Conservation (phyloP, 2,888 invertebrate species). For the Deroplatys truncata region DNA sequence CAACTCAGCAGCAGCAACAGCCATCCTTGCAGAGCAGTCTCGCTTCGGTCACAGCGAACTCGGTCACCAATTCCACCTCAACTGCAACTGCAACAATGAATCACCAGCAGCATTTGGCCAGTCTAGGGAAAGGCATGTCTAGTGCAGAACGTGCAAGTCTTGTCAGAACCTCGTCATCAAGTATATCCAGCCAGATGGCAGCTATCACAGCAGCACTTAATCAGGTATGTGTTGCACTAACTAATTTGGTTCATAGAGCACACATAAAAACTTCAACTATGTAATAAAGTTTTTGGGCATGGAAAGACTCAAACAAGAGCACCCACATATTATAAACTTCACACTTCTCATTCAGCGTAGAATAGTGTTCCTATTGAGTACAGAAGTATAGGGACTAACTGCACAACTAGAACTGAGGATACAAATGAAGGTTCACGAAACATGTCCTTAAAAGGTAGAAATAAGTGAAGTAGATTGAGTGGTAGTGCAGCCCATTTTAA, state of each 20-base stretch:
- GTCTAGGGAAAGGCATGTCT: constrained; percentile 50
- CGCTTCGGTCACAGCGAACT: constrained; percentile 27
- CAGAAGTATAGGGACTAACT: too few species aligned
- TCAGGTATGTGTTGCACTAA: constrained; percentile 38
- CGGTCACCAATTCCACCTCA: constrained; percentile 51
- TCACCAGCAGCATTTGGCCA: constrained; percentile 44
- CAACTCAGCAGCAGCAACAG: constrained; percentile 37
- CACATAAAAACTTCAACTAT: too few species aligned
- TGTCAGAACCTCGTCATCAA: constrained; percentile 47
- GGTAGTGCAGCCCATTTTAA: too few species aligned
- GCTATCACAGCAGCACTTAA: constrained; percentile 67
- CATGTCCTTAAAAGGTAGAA: too few species aligned
- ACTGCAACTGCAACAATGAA: constrained; percentile 41
- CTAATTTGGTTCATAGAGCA: not conserved
- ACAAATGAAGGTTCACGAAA: too few species aligned
- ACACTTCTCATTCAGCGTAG: too few species aligned
- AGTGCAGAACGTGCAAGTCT: constrained; percentile 51
- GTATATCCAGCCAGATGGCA: constrained; percentile 67
- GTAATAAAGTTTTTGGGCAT: too few species aligned
- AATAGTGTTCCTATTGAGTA: too few species aligned
- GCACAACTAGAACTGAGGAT: too few species aligned
- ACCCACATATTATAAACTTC: too few species aligned
- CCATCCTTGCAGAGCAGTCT: constrained; percentile 35
- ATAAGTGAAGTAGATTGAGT: too few species aligned
- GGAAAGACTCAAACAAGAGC: too few species aligned